Evolutionary conservation across 1,140 invertebrate genomes (phyloP).

Genomic region (Gonioctena quinquepunctata): DNA sequence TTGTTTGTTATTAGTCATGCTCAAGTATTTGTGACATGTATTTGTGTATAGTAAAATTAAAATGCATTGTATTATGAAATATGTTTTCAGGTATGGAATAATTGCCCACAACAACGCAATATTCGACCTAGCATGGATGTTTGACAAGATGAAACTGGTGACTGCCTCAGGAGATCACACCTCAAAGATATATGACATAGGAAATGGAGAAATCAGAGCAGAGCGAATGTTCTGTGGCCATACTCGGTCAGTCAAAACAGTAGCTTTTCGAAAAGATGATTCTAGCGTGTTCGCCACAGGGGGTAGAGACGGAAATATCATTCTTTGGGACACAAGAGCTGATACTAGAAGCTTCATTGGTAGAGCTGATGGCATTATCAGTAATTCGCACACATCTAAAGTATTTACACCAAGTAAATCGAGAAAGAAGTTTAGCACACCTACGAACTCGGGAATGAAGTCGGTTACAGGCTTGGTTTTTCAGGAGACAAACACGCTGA

Average conservation of each 20-base stretch:
- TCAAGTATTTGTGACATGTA: no score
- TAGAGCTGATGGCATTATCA: conserved; percentile 48
- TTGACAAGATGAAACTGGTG: conserved; percentile 72
- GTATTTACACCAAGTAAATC: conserved; percentile 35
- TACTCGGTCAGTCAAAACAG: conserved; percentile 78
- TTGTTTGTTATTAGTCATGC: no score
- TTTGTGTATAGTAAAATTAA: neutral
- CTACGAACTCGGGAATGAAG: conserved; percentile 31
- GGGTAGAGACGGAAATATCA: conserved; percentile 78
- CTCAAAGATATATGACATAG: conserved; percentile 72
- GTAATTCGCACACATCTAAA: conserved; percentile 47
- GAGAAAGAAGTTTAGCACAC: conserved; percentile 26
- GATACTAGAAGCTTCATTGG: conserved; percentile 49
- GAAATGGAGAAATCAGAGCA: conserved; percentile 61
- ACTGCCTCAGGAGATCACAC: conserved; percentile 86
- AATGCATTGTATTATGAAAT: neutral
- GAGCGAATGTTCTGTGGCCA: conserved; percentile 71
- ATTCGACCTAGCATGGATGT: conserved; percentile 86
- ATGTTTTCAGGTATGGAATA: conserved; percentile 50
- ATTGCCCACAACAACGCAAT: conserved; percentile 85
- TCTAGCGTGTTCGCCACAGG: conserved; percentile 79
- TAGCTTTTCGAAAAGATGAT: conserved; percentile 69
- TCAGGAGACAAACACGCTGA: conserved; percentile 73
- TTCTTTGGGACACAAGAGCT: conserved; percentile 79
- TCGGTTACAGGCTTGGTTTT: conserved; percentile 82